Base-by-base conservation (phyloP, 2,888 invertebrate genomes). In the Aspidapion aeneum region DNA sequence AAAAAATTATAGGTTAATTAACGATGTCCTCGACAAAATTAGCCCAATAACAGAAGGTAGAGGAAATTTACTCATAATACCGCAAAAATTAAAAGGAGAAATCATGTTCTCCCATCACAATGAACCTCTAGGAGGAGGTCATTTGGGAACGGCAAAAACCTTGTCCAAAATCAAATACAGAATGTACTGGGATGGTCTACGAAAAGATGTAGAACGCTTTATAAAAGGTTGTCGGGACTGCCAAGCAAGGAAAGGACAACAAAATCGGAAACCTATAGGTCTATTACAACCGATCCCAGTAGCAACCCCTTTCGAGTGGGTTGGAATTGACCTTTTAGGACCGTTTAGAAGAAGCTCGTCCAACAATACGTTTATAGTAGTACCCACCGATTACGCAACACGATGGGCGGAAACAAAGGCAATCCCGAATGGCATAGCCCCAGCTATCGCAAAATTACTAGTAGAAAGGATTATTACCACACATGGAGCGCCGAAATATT, bases 351-450 rank as follows among this genome's bases (percentile, higher is more conserved):
- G 61, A 57, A 71, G 70, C 22, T 58, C 49, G 12, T 56, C 51
- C 7, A 70, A 69, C 16, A 71, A 72, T 58, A 72, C 63, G 0
- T 61, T 68, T 3, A 71, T 73, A 12, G 62, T 73, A 1, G 71
- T 74, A 2, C 71, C 72, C 0, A 72, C 71, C 1, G 72, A 72
- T 56, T 74, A 71, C 48, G 70, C 72, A 2, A 71, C 73, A 0
- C 35, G 69, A 35, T 73, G 65, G 62, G 62, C 64, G 5, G 70
- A 71, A 64, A 66, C 66, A 1, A 50, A 51, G 54, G 70, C 70
- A 1, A 21, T 73, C 18, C 51, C 66, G 9, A 65, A 59, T 17
- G 71, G 68, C 7, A 69, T 69, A 58, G 67, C 70, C 0, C 62
- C 60, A 9, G 64, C 60, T 7, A 70, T 72, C 1, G 68, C 67